Percentiles rank a stretch among this genome's conserved stretches.
phyloP scores from a whole-genome alignment of 2,797 vertebrate genomes.

The Sparus aurata region DNA sequence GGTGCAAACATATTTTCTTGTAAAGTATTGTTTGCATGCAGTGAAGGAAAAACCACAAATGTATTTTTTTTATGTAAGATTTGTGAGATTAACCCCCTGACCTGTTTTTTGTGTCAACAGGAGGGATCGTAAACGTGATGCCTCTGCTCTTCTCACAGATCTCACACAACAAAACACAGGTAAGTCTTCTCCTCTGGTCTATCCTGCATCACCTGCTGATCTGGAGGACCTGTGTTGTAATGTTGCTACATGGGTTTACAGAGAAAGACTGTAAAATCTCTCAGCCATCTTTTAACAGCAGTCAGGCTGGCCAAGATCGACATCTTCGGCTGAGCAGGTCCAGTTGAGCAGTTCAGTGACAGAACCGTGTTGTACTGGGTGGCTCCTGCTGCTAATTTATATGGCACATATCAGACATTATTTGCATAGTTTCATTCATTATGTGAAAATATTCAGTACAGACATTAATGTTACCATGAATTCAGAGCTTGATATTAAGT shows the following conservation, averaged over 20 bases:
- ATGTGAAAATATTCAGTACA: neutral
- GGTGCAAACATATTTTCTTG: too few relatives aligned
- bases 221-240: neutral
- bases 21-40: neutral
- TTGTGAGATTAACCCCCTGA: constrained; percentile 4
- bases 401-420: neutral
- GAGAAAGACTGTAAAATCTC: neutral
- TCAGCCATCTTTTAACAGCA: neutral
- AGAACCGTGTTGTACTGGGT: neutral
- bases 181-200: constrained; percentile 39
- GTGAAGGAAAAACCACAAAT: neutral
- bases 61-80: neutral
- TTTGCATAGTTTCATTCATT: neutral
- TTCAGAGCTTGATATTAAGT: neutral
- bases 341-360: neutral
- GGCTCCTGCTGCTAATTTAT: neutral
- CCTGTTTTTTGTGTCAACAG: constrained; percentile 65
- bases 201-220: constrained; percentile 2
- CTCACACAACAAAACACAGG: constrained; percentile 82
- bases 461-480: neutral
- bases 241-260: neutral
- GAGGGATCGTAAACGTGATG: constrained; percentile 86
- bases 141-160: constrained; percentile 84
- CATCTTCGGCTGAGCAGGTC: neutral
- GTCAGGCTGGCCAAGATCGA: neutral